Evolutionary conservation across 2,888 invertebrate genomes (phyloP), one percentile per base, ranked within the genome.

Genomic region (Pseudococcus jackbeardsleyi): DNA sequence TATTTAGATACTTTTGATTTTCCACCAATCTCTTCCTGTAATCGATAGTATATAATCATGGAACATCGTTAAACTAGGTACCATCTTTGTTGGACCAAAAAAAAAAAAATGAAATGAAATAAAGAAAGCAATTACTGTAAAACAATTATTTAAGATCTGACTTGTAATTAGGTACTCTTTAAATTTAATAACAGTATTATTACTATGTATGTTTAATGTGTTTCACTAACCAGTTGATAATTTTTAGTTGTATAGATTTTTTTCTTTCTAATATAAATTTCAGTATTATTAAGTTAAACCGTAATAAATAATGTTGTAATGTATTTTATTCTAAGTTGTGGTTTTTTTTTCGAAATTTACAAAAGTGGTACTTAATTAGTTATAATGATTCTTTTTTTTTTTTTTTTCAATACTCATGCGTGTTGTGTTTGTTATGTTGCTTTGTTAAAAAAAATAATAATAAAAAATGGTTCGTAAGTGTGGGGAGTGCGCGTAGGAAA

Each of bases 281-380:
- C 85, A 85, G 85, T 85, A 85, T 85, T 85, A 85, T 54, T 85
- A 85, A 85, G 54, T 26, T 85, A 85, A 59, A 33, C 46, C n/a
- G 15, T 54, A 85, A 85, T 48, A 19, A 54, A n/a, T 54, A 54
- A 50, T 33, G 84, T 26, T 54, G 84, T 84, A 84, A 50, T 84
- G 46, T 82, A 33, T n/a, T 79, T 19, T 82, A 19, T n/a, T 46
- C n/a, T 82, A 82, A 82, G 79, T 82, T 19, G 19, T 46, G 79
- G 46, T 46, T 46, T 19, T 3, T 17, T 46, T 46, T 46, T 82
- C 33, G 7, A 15, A 82, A 46, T 82, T 72, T 82, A 46, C 42
- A 42, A 82, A 82, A 82, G 33, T 72, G 46, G 79, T 82, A 82
- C 79, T 82, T 82, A 82, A 82, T 82, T 82, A 82, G 19, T 82